Evolutionary conservation across 1,140 invertebrate genomes (phyloP), one percentile per base, ranked within the genome.

Genomic region (Neodiprion lecontei): DNA sequence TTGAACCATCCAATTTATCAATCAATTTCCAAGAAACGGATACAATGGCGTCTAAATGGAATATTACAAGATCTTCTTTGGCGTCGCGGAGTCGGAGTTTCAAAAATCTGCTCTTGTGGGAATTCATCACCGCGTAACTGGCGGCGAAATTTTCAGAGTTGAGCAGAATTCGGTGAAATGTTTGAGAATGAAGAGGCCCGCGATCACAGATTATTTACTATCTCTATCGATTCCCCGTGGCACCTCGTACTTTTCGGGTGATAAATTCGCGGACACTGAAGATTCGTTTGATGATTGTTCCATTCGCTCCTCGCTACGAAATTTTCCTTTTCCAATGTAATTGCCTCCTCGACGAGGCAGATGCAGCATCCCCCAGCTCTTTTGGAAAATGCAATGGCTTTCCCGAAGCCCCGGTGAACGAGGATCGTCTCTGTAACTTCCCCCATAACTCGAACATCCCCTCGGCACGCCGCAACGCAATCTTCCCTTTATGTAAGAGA

Each of bases 401-500:
- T 74, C 71, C 74, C 67, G 73, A 68, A 74, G 11, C 53, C 53
- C 53, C 75, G 72, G 78, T 69, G 53, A 74, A 53, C 47, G 74
- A 78, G 77, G 76, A 75, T 76, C 77, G 68, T 74, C 77, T 77
- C 74, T 79, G 79, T 79, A 81, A 80, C 74, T 79, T 81, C 81
- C 83, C 79, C 75, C 80, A 69, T 69, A 69, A 77, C 74, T 79
- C 79, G 80, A 80, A 72, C 80, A 80, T 81, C 83, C 79, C 75
- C 80, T 23, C 21, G 40, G 67, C 67, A 69, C 67, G 40, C 79
- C 78, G 70, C 81, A 79, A 79, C 80, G 84, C 82, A 82, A 85
- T 86, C 84, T 86, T 86, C 83, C 81, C 79, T 85, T 86, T 85
- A 83, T 84, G 80, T 40, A 40, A 67, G 79, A 82, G 84, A 85